Conservation (phyloP, 2,888 invertebrate species). For the Amblyteles armatorius region DNA sequence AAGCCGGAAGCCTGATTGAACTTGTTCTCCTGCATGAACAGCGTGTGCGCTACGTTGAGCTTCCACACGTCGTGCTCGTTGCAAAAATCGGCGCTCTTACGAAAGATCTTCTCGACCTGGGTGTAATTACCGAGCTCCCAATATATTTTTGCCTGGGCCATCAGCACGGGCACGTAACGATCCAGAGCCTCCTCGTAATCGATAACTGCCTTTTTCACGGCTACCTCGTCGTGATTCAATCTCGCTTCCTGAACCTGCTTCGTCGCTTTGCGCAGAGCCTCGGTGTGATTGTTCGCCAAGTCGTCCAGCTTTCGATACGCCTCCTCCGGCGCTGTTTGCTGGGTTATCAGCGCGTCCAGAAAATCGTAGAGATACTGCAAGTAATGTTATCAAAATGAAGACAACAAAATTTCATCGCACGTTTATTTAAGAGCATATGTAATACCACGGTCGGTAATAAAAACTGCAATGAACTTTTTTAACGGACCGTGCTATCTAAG, state of each 20-base stretch:
- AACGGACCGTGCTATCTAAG: no score
- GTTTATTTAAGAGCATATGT: background rate
- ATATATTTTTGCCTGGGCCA: constrained; percentile 99
- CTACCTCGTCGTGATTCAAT: constrained; percentile 94
- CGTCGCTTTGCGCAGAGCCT: constrained; percentile 94
- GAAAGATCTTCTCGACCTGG: constrained; percentile 98
- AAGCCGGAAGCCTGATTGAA: constrained; percentile 99
- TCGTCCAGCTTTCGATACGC: constrained; percentile 98
- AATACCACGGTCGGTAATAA: no score
- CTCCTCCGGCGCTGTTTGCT: constrained; percentile 98
- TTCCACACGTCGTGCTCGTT: constrained; percentile 99
- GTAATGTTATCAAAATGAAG: background rate
- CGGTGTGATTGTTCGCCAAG: constrained; percentile 95
- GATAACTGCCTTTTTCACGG: constrained; percentile 94
- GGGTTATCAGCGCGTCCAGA: constrained; percentile 97
- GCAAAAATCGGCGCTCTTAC: constrained; percentile 98
- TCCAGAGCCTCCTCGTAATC: constrained; percentile 97
- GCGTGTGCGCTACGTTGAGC: constrained; percentile 98
- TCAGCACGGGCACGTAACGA: constrained; percentile 98
- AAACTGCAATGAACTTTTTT: no score
- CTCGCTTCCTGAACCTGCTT: constrained; percentile 97
- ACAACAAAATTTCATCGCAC: background rate
- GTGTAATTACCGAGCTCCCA: constrained; percentile 98
- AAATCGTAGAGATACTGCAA: constrained; percentile 95
- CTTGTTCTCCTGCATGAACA: constrained; percentile 99